Evolutionary conservation across 2,888 invertebrate species (phyloP).

Genomic region (Drosophila dives): DNA sequence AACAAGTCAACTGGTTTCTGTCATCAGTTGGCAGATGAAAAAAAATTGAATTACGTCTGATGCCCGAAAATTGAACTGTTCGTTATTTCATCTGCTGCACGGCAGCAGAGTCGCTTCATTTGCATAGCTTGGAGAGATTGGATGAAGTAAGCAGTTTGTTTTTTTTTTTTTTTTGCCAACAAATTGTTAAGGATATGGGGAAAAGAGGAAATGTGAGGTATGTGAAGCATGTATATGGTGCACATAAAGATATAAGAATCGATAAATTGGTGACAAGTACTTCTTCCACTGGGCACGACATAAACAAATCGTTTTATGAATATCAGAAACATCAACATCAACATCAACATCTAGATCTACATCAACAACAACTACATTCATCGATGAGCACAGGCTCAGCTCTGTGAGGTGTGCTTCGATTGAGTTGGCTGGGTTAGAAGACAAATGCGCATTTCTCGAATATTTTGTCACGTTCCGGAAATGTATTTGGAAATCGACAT

Average conservation of each 20-base stretch:
- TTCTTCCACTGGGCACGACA: constrained; percentile 20
- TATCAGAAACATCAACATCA: constrained; percentile 23
- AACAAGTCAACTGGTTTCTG: background rate
- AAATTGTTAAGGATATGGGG: constrained; percentile 39
- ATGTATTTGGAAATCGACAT: constrained; percentile 61
- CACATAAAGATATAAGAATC: constrained; percentile 53
- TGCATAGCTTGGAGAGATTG: constrained; percentile 51
- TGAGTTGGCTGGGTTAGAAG: background rate
- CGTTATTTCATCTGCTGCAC: constrained; percentile 23
- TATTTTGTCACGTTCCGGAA: constrained; percentile 69
- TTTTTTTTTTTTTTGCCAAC: no score
- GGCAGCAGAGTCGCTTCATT: constrained; percentile 47
- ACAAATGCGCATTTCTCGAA: constrained; percentile 17
- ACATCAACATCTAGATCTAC: constrained; percentile 19
- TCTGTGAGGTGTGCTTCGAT: background rate
- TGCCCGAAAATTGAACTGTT: constrained; percentile 41
- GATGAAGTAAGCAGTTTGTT: constrained; percentile 33
- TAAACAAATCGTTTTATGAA: constrained; percentile 69
- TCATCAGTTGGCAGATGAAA: background rate
- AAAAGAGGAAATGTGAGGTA: background rate
- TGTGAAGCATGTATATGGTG: constrained; percentile 5
- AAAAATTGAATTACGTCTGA: constrained; percentile 33
- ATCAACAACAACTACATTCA: background rate
- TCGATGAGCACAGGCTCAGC: constrained; percentile 4
- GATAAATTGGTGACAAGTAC: constrained; percentile 38